Evolutionary conservation across 2,113 vertebrate genomes (phyloP).

Genomic region (Oostethus manadensis): DNA sequence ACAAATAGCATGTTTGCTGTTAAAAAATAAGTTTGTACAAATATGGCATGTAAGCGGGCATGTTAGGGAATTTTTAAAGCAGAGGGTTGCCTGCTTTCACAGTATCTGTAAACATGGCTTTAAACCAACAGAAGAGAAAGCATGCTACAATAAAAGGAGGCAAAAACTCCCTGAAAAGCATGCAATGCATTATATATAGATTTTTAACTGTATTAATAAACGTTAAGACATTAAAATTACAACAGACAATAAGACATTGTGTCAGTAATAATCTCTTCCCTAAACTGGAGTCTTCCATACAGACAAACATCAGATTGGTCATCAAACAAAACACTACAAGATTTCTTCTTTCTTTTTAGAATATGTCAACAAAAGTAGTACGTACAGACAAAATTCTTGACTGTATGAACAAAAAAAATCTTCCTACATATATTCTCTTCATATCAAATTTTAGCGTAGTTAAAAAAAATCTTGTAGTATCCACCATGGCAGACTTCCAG

Average conservation of each 20-base stretch:
- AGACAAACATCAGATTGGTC: slow-evolving; percentile 40
- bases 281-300: slow-evolving; percentile 23
- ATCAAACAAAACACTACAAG: slow-evolving; percentile 55
- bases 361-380: slow-evolving; percentile 13
- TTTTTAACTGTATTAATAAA: slow-evolving; percentile 41
- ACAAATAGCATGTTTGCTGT: slow-evolving; percentile 52
- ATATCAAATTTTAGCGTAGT: slow-evolving; percentile 12
- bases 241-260: slow-evolving; percentile 55
- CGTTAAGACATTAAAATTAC: slow-evolving; percentile 55
- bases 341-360: slow-evolving; percentile 26
- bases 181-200: slow-evolving; percentile 48
- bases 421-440: background rate
- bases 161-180: slow-evolving; percentile 61
- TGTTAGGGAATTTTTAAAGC: slow-evolving; percentile 65
- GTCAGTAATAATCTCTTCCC: slow-evolving; percentile 37
- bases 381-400: too few species aligned
- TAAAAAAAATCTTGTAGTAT: slow-evolving; percentile 53
- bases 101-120: slow-evolving; percentile 76
- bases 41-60: slow-evolving; percentile 73
- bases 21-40: slow-evolving; percentile 71
- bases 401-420: too few species aligned
- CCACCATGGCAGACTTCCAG: slow-evolving; percentile 46
- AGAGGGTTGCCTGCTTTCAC: slow-evolving; percentile 66
- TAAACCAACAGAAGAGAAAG: slow-evolving; percentile 59
- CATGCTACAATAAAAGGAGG: slow-evolving; percentile 58